Evolutionary conservation across 2,888 invertebrate genomes (phyloP).

Genomic region (Pollenia griseotomentosa): DNA sequence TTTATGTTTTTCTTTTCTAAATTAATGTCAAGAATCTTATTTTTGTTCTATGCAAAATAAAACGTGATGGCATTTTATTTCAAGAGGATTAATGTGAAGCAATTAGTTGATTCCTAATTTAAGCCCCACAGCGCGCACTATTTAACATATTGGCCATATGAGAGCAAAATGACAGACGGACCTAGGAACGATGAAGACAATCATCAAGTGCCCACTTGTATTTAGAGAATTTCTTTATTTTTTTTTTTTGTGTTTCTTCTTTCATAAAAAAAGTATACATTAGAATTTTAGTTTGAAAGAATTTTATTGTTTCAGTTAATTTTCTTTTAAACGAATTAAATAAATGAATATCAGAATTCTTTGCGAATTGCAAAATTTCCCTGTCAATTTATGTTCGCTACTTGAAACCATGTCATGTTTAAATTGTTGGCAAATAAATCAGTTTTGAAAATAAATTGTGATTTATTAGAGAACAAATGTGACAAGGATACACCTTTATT

Average conservation of each 20-base stretch:
- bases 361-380: slow-evolving; percentile 50
- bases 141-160: neutral
- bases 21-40: slow-evolving; percentile 49
- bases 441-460: slow-evolving; percentile 60
- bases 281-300: neutral
- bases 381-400: slow-evolving; percentile 56
- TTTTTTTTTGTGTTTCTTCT: neutral
- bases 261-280: neutral
- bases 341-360: slow-evolving; percentile 9
- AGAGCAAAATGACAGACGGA: neutral
- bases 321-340: too few relatives aligned
- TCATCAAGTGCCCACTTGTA: neutral
- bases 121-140: neutral
- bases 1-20: slow-evolving; percentile 8
- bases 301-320: neutral
- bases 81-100: slow-evolving; percentile 53
- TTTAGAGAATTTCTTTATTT: neutral
- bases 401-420: slow-evolving; percentile 33
- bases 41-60: slow-evolving; percentile 19
- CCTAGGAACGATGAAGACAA: neutral
- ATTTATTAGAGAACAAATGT: slow-evolving; percentile 69
- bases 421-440: slow-evolving; percentile 49
- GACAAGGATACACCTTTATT: slow-evolving; percentile 73
- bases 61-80: slow-evolving; percentile 65
- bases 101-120: slow-evolving; percentile 33